Base-by-base conservation (phyloP, 2,888 invertebrate genomes). In the Lacanobia wlatinum region DNA sequence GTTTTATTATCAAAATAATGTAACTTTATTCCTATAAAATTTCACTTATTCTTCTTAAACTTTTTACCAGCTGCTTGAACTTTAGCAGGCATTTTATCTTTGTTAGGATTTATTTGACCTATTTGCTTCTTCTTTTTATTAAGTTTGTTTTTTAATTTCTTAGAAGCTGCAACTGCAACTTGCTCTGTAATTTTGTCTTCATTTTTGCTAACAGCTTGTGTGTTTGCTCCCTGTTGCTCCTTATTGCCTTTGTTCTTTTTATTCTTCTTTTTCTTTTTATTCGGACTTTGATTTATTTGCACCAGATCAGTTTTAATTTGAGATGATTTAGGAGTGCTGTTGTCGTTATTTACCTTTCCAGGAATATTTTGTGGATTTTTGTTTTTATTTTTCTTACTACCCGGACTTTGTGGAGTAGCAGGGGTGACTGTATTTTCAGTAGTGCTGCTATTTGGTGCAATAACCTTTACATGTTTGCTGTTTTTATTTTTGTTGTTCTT, bases 111-210 rank as follows among this genome's bases (percentile, higher is more conserved):
- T 28, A 94, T 67, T 73, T 93, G 89, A 61, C 95, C 95, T 78
- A 95, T 93, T 84, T 91, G 88, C 76, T 95, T 94, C 73, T 93
- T 93, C 61, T 93, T 90, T 78, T 94, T 94, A 72, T 93, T 94
- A 12, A 89, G 83, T 75, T 92, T 89, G 46, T 92, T 93, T 87
- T 95, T 95, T 6, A 95, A 76, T 82, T 94, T 94, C 71, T 91
- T 92, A 6, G 95, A 89, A 55, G 89, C 92, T 68, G 86, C 88
- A 8, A 89, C 87, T 86, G 92, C 91, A 0, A 92, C 63, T 43
- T 89, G 88, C 64, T 92, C 92, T 16, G 93, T 90, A 9, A 95
- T 84, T 87, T 90, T 89, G 9, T 83, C 81, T 86, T 90, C 84
- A 75, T 86, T 89, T 86, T 90, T 85, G 68, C 74, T 86, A 52